phyloP scores from a whole-genome alignment of 2,113 vertebrate species.

The Pelodiscus sinensis region DNA sequence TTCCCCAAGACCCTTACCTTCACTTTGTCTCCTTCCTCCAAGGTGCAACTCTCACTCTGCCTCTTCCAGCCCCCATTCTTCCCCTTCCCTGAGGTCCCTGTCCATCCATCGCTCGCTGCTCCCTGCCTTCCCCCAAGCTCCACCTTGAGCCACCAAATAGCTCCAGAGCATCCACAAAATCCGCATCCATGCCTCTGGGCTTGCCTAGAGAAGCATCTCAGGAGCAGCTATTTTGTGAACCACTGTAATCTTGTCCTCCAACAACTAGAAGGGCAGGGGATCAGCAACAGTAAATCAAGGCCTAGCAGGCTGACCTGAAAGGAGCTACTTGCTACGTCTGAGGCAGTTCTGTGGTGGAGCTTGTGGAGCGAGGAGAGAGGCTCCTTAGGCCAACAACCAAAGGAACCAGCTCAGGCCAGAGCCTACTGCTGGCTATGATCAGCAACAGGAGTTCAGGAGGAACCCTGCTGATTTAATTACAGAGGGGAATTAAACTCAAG shows the following conservation, averaged over 20 bases:
- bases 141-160: no score
- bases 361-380: not conserved
- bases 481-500: not conserved
- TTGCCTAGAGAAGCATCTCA: not conserved
- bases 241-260: not conserved
- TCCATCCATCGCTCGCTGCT: no score
- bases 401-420: not conserved
- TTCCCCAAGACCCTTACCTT: no score
- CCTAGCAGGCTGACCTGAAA: not conserved
- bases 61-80: no score
- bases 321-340: not conserved
- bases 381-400: not conserved
- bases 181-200: not conserved
- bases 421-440: not conserved
- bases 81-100: no score
- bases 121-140: no score
- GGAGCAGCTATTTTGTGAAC: not conserved
- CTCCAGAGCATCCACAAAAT: no score
- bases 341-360: no score
- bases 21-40: no score
- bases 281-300: not conserved
- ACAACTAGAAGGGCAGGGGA: not conserved
- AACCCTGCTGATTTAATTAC: not conserved
- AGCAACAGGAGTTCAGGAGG: not conserved
- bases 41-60: no score